Evolutionary conservation across 2,888 invertebrate species (phyloP), one percentile per base, ranked within the genome.

Genomic region (Mamestra brassicae): DNA sequence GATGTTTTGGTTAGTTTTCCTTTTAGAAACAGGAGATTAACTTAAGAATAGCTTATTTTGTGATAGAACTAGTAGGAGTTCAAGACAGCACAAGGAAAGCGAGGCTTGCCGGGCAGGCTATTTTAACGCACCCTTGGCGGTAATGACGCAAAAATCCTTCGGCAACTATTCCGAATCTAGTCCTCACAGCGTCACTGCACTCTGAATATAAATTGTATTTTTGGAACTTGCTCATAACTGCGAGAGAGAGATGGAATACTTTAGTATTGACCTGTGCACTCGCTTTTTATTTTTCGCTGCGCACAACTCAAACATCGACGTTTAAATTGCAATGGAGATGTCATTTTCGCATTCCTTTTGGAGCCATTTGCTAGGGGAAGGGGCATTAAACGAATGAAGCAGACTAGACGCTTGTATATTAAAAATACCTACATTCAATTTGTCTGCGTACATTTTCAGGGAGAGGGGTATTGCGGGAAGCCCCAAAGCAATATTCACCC

Each of bases 251-350:
- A 63, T 34, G 8, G n/a, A 52, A 38, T n/a, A 34, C 11, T 26
- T 45, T 34, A 76, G 58, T 78, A 78, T 78, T 76, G 76, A 81
- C 54, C 69, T 50, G 63, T 81, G 54, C 58, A 76, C 47, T 67
- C 17, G 38, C 47, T 60, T 69, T 65, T 52, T 76, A 57, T 76
- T 76, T 66, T 57, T n/a, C 34, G 34, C 45, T 52, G 77, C 70
- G 69, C 52, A 26, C 55, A 36, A 50, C 70, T 61, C 52, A 13
- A 54, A 62, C 45, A 75, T 60, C 69, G 54, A 38, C 26, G 67
- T 38, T 55, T 58, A 45, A 26, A 64, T 82, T 81, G 81, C 81
- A 78, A 54, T 58, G 58, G 36, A 42, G 17, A 42, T 11, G 17
- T 63, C 58, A 67, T 78, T 75, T 62, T 74, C 34, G 47, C 58